Conservation (phyloP, 2,113 vertebrate genomes). For the Passer montanus region DNA sequence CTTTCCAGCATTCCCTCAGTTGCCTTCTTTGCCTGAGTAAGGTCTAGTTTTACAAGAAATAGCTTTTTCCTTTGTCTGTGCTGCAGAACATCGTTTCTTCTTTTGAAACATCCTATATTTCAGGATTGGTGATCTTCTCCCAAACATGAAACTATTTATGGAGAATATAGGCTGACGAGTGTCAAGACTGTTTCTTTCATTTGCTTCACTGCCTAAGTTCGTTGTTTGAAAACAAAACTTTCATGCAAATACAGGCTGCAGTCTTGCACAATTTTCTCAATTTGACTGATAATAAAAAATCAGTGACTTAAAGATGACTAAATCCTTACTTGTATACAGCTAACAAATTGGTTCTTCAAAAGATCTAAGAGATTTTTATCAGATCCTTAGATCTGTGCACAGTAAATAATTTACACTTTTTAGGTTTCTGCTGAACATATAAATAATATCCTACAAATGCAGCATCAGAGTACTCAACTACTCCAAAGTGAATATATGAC, state of each 20-base stretch:
- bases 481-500: neutral
- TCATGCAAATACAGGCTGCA: neutral
- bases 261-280: neutral
- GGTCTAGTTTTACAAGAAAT: neutral
- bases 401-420: neutral
- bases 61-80: neutral
- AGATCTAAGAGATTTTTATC: neutral
- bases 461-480: neutral
- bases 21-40: neutral
- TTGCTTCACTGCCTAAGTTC: neutral
- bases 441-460: neutral
- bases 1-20: neutral
- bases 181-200: neutral
- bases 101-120: neutral
- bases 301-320: neutral
- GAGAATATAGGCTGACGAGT: neutral
- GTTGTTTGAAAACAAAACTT: neutral
- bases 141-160: neutral
- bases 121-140: neutral
- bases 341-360: neutral
- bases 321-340: neutral
- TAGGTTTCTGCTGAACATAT: neutral
- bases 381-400: neutral
- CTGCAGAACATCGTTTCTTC: neutral
- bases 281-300: neutral